Evolutionary conservation across 2,797 vertebrate genomes (phyloP).

Genomic region (Microctenopoma steveboyesi): DNA sequence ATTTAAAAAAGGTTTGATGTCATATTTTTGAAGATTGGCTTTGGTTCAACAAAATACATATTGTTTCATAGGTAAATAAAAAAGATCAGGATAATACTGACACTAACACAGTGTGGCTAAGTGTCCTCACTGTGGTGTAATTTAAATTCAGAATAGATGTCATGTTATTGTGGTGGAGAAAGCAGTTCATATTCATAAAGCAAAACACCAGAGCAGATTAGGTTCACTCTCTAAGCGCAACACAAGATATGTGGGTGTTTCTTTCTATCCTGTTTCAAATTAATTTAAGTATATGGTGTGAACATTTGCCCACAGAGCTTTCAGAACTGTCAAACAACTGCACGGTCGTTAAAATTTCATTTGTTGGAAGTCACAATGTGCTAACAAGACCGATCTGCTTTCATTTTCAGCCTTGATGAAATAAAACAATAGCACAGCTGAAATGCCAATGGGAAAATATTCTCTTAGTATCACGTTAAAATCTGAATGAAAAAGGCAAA

Average conservation of each 20-base stretch:
- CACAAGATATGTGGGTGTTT: neutral
- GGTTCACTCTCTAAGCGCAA: neutral
- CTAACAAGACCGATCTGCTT: neutral
- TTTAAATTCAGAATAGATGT: neutral
- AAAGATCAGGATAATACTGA: neutral
- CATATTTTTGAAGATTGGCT: slow-evolving; percentile 8
- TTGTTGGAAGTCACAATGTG: neutral
- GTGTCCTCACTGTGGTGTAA: neutral
- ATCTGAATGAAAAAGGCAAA: neutral
- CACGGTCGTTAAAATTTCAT: neutral
- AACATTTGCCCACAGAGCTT: slow-evolving; percentile 8
- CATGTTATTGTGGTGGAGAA: neutral
- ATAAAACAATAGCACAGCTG: neutral
- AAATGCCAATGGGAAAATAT: slow-evolving; percentile 18
- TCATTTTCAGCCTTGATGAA: neutral
- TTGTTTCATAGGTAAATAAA: slow-evolving; percentile 9
- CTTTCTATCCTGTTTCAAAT: neutral
- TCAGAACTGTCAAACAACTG: slow-evolving; percentile 10
- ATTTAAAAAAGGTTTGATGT: slow-evolving; percentile 37
- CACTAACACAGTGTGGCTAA: slow-evolving; percentile 2
- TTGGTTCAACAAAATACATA: slow-evolving; percentile 3
- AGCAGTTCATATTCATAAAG: neutral
- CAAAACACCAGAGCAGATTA: neutral
- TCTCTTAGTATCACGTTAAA: slow-evolving; percentile 1
- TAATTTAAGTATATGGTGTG: neutral